Conservation (phyloP, 2,797 vertebrate genomes). For the Strix occidentalis region DNA sequence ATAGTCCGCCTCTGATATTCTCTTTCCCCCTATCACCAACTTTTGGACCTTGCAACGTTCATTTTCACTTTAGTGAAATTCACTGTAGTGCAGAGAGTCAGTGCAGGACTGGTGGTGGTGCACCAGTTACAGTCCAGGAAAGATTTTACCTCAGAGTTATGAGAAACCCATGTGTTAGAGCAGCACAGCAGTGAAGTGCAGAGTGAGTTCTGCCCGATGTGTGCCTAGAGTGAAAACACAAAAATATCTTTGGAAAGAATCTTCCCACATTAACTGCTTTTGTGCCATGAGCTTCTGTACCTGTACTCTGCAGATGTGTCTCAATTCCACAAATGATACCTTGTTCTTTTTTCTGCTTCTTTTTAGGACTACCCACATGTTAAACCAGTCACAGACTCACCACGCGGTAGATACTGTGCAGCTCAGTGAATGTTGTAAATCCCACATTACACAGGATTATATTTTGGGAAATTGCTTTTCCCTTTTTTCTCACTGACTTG, state of each 20-base stretch:
- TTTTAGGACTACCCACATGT: not conserved
- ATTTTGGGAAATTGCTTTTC: not conserved
- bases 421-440: not conserved
- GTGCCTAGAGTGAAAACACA: not conserved
- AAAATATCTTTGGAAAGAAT: not conserved
- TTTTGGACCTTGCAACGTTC: conserved; percentile 39
- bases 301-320: not conserved
- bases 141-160: not conserved
- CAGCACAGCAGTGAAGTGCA: not conserved
- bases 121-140: not conserved
- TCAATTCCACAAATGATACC: not conserved
- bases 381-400: not conserved
- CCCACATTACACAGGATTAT: not conserved
- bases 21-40: not conserved
- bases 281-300: not conserved
- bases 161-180: accelerated
- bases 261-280: not conserved
- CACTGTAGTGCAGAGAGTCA: not conserved
- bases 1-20: conserved; percentile 14
- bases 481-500: not conserved
- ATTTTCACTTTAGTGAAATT: conserved; percentile 9
- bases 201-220: not conserved
- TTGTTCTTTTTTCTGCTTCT: not conserved
- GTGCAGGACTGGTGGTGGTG: not conserved
- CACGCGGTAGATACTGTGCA: not conserved